A percentile compares a stretch with the other conserved stretches of the same genome.
Evolutionary conservation across 2,113 vertebrate genomes (phyloP).

Genomic region (Cepphus grylle): DNA sequence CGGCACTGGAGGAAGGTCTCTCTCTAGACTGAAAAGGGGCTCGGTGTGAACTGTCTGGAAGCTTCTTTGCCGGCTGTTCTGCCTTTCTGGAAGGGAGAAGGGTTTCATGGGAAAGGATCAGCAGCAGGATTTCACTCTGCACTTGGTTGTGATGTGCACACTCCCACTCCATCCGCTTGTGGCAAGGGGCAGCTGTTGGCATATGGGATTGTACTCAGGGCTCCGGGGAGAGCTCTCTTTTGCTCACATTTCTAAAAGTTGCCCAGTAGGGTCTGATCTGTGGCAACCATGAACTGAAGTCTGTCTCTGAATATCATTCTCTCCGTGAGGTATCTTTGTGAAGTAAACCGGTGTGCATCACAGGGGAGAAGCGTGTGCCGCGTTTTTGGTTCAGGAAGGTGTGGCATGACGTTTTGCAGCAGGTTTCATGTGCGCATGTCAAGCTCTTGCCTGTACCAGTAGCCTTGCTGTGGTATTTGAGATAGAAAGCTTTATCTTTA

Average conservation of each 20-base stretch:
- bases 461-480: neutral
- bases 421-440: neutral
- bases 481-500: neutral
- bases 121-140: neutral
- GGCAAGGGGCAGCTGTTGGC: neutral
- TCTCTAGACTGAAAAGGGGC: neutral
- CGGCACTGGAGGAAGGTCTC: neutral
- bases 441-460: neutral
- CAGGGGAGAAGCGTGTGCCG: neutral
- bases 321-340: neutral
- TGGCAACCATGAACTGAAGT: neutral
- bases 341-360: neutral
- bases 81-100: neutral
- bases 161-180: neutral
- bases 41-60: neutral
- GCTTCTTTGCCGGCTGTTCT: neutral
- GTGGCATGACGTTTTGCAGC: neutral
- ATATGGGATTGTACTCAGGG: neutral
- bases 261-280: neutral
- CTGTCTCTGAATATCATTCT: neutral
- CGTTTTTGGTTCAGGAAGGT: neutral
- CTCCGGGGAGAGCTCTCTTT: neutral
- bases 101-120: neutral
- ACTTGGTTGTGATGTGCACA: fast-evolving
- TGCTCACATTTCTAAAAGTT: neutral